A percentile compares a stretch with the other conserved stretches of the same genome.
Evolutionary conservation across 2,797 vertebrate species (phyloP).

Genomic region (Psittacula echo): DNA sequence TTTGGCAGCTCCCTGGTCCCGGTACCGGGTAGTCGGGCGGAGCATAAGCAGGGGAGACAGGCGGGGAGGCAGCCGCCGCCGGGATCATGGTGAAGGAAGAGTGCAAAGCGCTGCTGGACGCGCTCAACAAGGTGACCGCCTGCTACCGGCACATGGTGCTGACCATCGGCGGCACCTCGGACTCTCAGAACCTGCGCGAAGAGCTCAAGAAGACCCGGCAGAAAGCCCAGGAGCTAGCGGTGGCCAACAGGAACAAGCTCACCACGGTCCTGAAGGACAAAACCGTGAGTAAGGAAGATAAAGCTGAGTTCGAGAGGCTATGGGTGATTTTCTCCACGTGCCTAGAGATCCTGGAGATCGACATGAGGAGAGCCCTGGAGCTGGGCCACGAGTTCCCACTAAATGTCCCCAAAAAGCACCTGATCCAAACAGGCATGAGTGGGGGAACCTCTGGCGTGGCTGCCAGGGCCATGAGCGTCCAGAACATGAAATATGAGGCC

Average conservation of each 20-base stretch:
- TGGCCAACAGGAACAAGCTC: conserved; percentile 87
- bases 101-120: conserved; percentile 94
- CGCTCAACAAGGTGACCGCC: conserved; percentile 92
- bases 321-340: conserved; percentile 97
- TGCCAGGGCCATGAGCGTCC: conserved; percentile 91
- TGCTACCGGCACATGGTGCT: conserved; percentile 95
- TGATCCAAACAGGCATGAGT: conserved; percentile 95
- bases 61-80: background rate
- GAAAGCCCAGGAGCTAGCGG: conserved; percentile 93
- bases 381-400: conserved; percentile 92
- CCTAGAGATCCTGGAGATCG: conserved; percentile 95
- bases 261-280: conserved; percentile 90
- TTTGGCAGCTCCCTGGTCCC: background rate
- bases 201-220: conserved; percentile 93
- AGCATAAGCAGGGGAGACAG: background rate
- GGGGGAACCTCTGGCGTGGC: conserved; percentile 89
- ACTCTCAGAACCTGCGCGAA: conserved; percentile 94
- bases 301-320: conserved; percentile 92
- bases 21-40: background rate
- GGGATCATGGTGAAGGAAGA: conserved; percentile 90
- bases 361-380: conserved; percentile 93
- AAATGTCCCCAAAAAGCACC: conserved; percentile 88
- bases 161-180: conserved; percentile 93
- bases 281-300: conserved; percentile 86
- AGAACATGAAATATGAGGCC: conserved; percentile 93